Percentiles rank a stretch among this genome's conserved stretches.
Conservation (phyloP, 2,113 vertebrate genomes). For the Dasyornis broadbenti region DNA sequence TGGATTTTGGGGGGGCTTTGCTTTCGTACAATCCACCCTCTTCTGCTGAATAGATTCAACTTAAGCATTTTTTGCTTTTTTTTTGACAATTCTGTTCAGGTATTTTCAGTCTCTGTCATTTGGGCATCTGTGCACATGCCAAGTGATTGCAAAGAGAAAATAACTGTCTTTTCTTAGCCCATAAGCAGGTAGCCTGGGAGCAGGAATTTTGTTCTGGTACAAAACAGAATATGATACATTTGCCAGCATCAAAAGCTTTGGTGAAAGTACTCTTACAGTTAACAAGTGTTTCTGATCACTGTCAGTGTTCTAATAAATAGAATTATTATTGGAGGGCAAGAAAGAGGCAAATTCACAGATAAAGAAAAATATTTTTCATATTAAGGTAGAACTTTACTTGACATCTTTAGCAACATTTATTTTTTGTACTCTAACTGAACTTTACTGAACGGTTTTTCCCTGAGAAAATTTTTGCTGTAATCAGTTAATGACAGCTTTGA, state of each 20-base stretch:
- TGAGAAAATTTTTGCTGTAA: background rate
- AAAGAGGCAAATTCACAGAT: background rate
- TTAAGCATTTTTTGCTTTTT: background rate
- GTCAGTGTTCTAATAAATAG: background rate
- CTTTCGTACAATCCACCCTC: background rate
- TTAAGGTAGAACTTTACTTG: background rate
- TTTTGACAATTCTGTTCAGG: background rate
- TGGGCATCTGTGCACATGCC: background rate
- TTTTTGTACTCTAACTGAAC: background rate
- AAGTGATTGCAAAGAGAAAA: background rate
- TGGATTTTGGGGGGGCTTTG: accelerated
- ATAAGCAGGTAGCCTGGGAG: background rate
- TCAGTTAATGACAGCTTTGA: background rate
- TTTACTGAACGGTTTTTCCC: background rate
- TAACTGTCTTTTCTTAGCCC: background rate
- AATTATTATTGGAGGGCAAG: background rate
- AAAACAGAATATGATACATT: background rate
- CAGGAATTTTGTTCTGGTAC: background rate
- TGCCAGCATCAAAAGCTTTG: background rate
- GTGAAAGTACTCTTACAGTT: background rate
- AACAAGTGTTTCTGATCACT: background rate
- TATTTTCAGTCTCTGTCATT: background rate
- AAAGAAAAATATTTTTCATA: background rate
- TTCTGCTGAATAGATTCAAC: background rate
- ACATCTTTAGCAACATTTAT: background rate